Conservation (phyloP, 1,140 invertebrate species). For the Calephelis virginiensis region DNA sequence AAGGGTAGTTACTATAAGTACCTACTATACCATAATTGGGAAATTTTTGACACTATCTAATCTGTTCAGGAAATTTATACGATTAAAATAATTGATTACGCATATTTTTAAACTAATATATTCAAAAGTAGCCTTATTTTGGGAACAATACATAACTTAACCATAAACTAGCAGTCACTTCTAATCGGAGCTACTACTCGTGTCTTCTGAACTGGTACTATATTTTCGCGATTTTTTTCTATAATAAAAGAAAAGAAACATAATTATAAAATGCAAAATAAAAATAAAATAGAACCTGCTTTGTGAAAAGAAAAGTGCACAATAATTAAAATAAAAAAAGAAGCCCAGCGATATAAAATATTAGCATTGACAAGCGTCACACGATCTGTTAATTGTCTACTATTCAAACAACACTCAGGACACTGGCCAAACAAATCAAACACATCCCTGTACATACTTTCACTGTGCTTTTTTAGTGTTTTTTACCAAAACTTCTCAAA, state of each 20-base stretch:
- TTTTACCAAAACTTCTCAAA: background rate
- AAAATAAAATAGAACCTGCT: constrained; percentile 24
- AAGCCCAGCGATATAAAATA: constrained; percentile 11
- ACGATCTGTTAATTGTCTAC: constrained; percentile 9
- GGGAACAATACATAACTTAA: constrained; percentile 52
- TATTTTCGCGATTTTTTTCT: constrained; percentile 76
- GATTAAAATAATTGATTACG: constrained; percentile 4
- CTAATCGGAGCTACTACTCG: constrained; percentile 69
- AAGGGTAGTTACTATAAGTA: no score
- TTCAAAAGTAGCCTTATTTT: constrained; percentile 35
- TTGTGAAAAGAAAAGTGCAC: background rate
- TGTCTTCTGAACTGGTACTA: constrained; percentile 74
- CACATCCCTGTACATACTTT: background rate
- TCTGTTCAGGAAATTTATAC: background rate
- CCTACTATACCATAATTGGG: no score
- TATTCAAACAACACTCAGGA: constrained; percentile 16
- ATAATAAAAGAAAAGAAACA: constrained; percentile 68
- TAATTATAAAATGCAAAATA: constrained; percentile 44
- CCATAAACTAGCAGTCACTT: constrained; percentile 48
- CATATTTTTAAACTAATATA: constrained; percentile 25
- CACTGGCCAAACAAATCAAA: constrained; percentile 10
- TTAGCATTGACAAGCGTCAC: constrained; percentile 16
- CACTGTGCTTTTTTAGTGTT: constrained; percentile 10
- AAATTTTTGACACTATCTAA: background rate
- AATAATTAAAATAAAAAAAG: constrained; percentile 12